Percentiles rank a stretch among this genome's conserved stretches.
Conservation (phyloP, 2,888 invertebrate species). For the Ectobius pallidus region DNA sequence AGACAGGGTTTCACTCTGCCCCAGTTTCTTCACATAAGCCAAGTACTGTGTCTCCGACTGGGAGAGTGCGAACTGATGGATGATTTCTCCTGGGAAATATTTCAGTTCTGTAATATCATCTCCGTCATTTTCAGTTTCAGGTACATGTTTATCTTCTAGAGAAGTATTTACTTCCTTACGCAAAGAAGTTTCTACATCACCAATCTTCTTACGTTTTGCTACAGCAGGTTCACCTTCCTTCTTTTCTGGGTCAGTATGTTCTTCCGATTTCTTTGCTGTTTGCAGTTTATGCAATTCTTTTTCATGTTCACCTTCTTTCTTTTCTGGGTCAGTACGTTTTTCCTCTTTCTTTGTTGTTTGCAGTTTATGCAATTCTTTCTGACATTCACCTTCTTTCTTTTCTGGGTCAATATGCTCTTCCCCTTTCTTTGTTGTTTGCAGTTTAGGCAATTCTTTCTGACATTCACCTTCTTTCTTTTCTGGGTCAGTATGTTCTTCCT, state of each 20-base stretch:
- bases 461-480: background rate
- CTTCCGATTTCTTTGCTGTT: background rate
- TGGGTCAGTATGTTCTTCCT: constrained; percentile 50
- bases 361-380: no score
- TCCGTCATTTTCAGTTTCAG: constrained; percentile 2
- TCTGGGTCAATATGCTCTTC: no score
- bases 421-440: no score
- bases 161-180: constrained; percentile 23
- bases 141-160: background rate
- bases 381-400: no score
- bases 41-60: background rate
- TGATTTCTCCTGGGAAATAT: constrained; percentile 22
- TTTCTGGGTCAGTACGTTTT: background rate
- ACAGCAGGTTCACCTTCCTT: background rate
- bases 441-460: no score
- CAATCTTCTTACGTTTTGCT: constrained; percentile 12
- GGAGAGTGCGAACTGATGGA: background rate
- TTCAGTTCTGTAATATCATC: constrained; percentile 19
- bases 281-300: no score
- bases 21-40: constrained; percentile 18
- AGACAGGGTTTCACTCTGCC: constrained; percentile 11
- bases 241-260: background rate
- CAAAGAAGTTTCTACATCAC: constrained; percentile 26
- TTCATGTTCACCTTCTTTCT: no score
- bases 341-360: background rate